phyloP scores from a whole-genome alignment of 2,113 vertebrate genomes.

The Nothobranchius kuhntae region DNA sequence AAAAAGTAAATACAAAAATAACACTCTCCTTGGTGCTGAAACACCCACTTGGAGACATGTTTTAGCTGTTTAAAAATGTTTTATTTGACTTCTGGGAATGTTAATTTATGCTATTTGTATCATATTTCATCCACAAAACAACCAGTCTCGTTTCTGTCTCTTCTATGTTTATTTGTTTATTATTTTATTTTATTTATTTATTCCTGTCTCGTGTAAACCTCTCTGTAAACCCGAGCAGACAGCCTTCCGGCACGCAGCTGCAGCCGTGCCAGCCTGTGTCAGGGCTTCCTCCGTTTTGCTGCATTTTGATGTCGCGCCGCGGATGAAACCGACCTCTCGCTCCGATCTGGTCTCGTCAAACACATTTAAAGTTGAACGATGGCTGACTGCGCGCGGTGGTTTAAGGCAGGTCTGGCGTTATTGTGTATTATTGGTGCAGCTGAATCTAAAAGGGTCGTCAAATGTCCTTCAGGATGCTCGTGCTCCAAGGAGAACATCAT shows the following conservation, averaged over 20 bases:
- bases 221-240: constrained; percentile 49
- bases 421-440: constrained; percentile 43
- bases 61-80: too few species aligned
- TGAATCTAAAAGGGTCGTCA: constrained; percentile 78
- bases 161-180: too few species aligned
- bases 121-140: too few species aligned
- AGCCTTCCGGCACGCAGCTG: constrained; percentile 63
- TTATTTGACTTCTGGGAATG: too few species aligned
- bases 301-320: constrained; percentile 59
- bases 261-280: constrained; percentile 71
- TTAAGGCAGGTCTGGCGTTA: constrained; percentile 45
- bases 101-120: too few species aligned
- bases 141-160: too few species aligned
- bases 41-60: too few species aligned
- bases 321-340: constrained; percentile 13
- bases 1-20: too few species aligned
- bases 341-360: background rate
- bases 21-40: too few species aligned
- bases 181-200: too few species aligned
- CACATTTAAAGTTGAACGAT: constrained; percentile 47
- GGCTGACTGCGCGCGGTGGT: constrained; percentile 41
- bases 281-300: constrained; percentile 54
- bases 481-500: constrained; percentile 93
- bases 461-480: constrained; percentile 90
- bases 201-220: background rate